Evolutionary conservation across 2,797 vertebrate species (phyloP), one percentile per base, ranked within the genome.

Genomic region (Periparus ater): DNA sequence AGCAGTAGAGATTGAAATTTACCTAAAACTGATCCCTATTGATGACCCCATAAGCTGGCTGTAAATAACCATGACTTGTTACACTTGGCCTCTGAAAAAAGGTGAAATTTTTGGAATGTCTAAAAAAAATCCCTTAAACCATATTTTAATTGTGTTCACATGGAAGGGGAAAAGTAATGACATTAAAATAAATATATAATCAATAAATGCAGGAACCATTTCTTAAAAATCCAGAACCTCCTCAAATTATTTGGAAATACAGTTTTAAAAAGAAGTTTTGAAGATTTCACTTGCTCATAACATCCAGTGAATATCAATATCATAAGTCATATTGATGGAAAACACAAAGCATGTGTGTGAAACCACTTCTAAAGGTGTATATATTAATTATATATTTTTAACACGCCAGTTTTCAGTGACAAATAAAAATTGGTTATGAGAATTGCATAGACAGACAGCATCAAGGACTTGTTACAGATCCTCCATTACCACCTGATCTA

Each of bases 1-100:
- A 88, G 17, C 5, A 61, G 13, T 34, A 65, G 23, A 87, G 23
- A 13, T 8, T 77, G 18, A 62, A 89, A 72, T 85, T 91, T 88
- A 45, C 26, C 61, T 88, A 44, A 16, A 72, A 22, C 2, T 38
- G 50, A 72, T 89, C 51, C 58, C 36, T 72, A 12, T 23, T 45
- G 47, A 72, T 62, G 76, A 88, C 58, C 61, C 48, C 34, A 38
- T 45, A 27, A 62, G 6, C 19, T 34, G 61, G 26, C 40, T 89
- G 21, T 86, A 89, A 92, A 80, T 26, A 91, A 16, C 13, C 73
- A 73, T 65, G 76, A 92, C 95, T 94, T 89, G 87, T 93, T 81
- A 75, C 55, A 89, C 73, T 77, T 85, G 75, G 82, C 91, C 78
- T 93, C 58, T 80, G 54, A 89, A 15, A 74, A 68, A 79, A 92